These are phyloP conservation scores for Heliothis virescens DNA, from an alignment of 1,140 invertebrate species.

Conservation along the genomic window DNA sequence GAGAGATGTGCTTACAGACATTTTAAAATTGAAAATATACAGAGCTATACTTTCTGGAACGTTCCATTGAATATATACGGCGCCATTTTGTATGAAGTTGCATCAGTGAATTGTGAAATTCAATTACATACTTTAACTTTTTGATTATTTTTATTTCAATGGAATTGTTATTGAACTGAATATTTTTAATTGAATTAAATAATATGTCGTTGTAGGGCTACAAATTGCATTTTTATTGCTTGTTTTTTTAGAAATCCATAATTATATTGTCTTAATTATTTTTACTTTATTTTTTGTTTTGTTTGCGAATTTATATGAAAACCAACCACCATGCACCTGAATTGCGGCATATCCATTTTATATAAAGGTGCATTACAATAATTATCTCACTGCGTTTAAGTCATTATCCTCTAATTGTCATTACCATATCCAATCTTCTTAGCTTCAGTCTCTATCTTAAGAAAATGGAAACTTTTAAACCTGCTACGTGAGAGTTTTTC, in stretches of 20 bases:
- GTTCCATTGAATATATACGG: neutral
- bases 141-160: neutral
- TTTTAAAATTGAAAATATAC: neutral
- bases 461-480: slow-evolving; percentile 1
- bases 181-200: neutral
- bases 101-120: neutral
- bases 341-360: no score
- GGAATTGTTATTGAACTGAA: neutral
- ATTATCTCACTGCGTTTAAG: no score
- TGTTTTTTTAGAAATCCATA: no score
- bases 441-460: neutral
- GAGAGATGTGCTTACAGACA: neutral
- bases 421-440: neutral
- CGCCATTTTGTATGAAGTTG: neutral
- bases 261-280: no score
- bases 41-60: neutral
- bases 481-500: slow-evolving; percentile 21
- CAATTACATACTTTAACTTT: neutral
- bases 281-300: no score
- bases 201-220: no score
- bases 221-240: no score
- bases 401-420: neutral
- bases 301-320: no score
- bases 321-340: no score
- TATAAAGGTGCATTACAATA: no score